Base-by-base conservation (phyloP, 2,888 invertebrate species). In the Sycophila texana region DNA sequence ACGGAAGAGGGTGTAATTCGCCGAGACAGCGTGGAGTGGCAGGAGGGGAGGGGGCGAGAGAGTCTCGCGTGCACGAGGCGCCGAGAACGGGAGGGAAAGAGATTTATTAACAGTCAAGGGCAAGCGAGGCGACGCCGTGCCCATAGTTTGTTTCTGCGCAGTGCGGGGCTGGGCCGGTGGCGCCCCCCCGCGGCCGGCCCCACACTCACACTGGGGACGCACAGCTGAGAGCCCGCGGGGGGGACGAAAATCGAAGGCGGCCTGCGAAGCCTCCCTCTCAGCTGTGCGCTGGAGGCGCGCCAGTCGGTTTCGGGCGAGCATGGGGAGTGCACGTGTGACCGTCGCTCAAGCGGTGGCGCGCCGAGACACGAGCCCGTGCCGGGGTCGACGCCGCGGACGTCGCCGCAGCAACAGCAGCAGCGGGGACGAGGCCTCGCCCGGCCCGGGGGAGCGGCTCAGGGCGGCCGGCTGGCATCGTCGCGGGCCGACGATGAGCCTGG, bases 241-340 rank as follows among this genome's bases (percentile, higher is more conserved):
- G 57, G 65, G 61, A 20, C 57, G 68, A 72, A 18, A 14, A 18
- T 16, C 18, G 5, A 5, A 16, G 14, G 7, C 18, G 22, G 7
- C 7, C 58, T 0, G 12, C 18, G 20, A 76, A 58, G 65, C 51
- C 53, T 57, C 22, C 61, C 20, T 30, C 58, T 18, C 16, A 55
- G 60, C 60, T 30, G 79, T 61, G 47, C 13, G 55, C 79, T 30
- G 66, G 71, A 20, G 39, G 70, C 20, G 16, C 20, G 60, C 65
- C 83, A 87, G 88, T 88, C 84, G 86, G 84, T 85, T 80, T 84
- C 85, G 83, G 85, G 81, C 83, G 84, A 86, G 86, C 85, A 87
- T 87, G 88, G 83, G 82, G 81, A 84, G 79, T 84, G 85, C 86
- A 87, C 86, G 87, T 84, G 86, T 84, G 58, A 63, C 30, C 65